Percentiles rank a stretch among this genome's conserved stretches.
These are phyloP conservation scores for Drosophila dives DNA, from an alignment of 2,888 invertebrate species.

Conservation along the genomic window DNA sequence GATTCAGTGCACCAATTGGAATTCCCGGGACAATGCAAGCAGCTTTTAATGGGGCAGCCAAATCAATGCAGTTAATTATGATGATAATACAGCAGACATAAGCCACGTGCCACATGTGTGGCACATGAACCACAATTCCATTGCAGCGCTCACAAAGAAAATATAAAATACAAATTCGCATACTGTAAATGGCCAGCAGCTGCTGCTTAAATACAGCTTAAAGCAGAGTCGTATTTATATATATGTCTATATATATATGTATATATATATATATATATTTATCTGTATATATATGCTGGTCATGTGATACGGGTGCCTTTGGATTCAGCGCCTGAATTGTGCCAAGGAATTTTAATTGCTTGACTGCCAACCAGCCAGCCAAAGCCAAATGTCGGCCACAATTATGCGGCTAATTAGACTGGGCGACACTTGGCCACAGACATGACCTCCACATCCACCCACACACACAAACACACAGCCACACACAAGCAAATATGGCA, in stretches of 20 bases:
- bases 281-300: not conserved
- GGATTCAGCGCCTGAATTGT: slow-evolving; percentile 17
- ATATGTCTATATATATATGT: not conserved
- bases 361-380: slow-evolving; percentile 23
- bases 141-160: not conserved
- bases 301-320: slow-evolving; percentile 10
- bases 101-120: slow-evolving; percentile 27
- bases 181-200: not conserved
- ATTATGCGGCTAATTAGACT: slow-evolving; percentile 63
- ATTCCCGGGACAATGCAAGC: slow-evolving; percentile 17
- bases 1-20: not conserved
- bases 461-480: slow-evolving; percentile 7
- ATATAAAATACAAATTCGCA: slow-evolving; percentile 1
- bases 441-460: slow-evolving; percentile 14
- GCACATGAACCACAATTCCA: not conserved
- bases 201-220: slow-evolving; percentile 4
- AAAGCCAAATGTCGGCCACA: slow-evolving; percentile 34
- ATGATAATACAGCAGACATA: slow-evolving; percentile 21
- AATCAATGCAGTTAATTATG: slow-evolving; percentile 36
- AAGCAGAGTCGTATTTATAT: slow-evolving; percentile 10
- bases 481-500: slow-evolving; percentile 5
- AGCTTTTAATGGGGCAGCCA: slow-evolving; percentile 13
- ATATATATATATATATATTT: not conserved
- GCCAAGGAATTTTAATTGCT: slow-evolving; percentile 63
- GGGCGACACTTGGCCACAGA: slow-evolving; percentile 35